These are phyloP conservation scores for Ericerus pela DNA, from an alignment of 1,140 invertebrate species.

Conservation along the genomic window DNA sequence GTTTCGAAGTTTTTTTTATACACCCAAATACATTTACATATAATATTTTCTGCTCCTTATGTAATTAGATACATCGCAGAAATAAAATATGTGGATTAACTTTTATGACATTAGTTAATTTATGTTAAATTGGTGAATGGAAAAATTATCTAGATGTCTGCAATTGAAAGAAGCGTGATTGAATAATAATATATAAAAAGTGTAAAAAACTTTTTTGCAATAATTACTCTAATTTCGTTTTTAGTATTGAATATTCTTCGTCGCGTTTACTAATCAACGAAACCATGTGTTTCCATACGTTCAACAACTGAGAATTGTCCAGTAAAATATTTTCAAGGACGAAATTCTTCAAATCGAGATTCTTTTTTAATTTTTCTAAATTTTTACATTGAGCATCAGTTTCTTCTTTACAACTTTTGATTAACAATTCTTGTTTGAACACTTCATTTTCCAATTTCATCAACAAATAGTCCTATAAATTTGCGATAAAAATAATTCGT, in stretches of 20 bases:
- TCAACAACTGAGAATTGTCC: not conserved
- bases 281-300: not conserved
- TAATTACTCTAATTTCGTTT: not conserved
- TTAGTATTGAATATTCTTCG: not conserved
- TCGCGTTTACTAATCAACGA: not conserved
- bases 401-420: not conserved
- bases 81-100: too few relatives aligned
- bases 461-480: conserved; percentile 1
- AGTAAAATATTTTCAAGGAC: not conserved
- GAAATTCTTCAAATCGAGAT: not conserved
- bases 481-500: too few relatives aligned
- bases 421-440: not conserved
- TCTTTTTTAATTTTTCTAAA: not conserved
- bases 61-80: too few relatives aligned
- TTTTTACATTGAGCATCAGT: not conserved
- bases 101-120: too few relatives aligned
- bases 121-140: too few relatives aligned
- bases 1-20: too few relatives aligned
- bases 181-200: too few relatives aligned
- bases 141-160: too few relatives aligned
- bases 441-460: conserved; percentile 6
- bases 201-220: too few relatives aligned
- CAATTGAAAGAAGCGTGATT: too few relatives aligned
- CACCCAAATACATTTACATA: too few relatives aligned
- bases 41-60: too few relatives aligned